These are phyloP conservation scores for Bombylius discolor DNA, from an alignment of 2,888 invertebrate species.

Conservation along the genomic window DNA sequence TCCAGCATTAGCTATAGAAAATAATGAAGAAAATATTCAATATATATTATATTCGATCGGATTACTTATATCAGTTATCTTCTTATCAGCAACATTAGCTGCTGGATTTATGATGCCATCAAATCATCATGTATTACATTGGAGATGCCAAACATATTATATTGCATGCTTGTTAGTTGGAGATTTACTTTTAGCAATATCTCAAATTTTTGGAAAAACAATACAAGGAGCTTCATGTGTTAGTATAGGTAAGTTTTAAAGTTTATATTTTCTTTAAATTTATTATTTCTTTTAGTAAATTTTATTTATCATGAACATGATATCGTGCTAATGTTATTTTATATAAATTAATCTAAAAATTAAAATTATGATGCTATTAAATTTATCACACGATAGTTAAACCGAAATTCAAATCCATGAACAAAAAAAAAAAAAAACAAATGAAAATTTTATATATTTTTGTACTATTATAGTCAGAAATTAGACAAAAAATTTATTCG, in stretches of 20 bases:
- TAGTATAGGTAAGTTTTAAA: constrained; percentile 51
- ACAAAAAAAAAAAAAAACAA: too few relatives aligned
- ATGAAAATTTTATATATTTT: too few relatives aligned
- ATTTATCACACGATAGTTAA: too few relatives aligned
- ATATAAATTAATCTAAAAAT: too few relatives aligned
- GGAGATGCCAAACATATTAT: constrained; percentile 80
- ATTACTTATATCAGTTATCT: constrained; percentile 65
- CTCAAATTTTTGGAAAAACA: constrained; percentile 53
- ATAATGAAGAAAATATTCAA: constrained; percentile 38
- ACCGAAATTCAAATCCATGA: too few relatives aligned
- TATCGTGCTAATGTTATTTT: too few relatives aligned
- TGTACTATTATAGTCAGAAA: too few relatives aligned
- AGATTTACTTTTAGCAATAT: constrained; percentile 63
- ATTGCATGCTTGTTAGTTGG: constrained; percentile 71
- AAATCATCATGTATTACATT: constrained; percentile 74
- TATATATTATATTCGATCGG: constrained; percentile 65
- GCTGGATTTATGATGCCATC: constrained; percentile 68
- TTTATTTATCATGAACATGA: too few relatives aligned
- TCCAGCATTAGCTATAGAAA: constrained; percentile 16
- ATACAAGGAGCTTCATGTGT: constrained; percentile 51
- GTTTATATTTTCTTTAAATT: neutral
- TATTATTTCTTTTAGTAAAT: neutral
- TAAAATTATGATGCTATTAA: too few relatives aligned
- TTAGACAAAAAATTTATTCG: too few relatives aligned
- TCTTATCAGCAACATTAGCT: constrained; percentile 66